Evolutionary conservation across 2,888 invertebrate species (phyloP), one percentile per base, ranked within the genome.

Genomic region (Orchesella flavescens): DNA sequence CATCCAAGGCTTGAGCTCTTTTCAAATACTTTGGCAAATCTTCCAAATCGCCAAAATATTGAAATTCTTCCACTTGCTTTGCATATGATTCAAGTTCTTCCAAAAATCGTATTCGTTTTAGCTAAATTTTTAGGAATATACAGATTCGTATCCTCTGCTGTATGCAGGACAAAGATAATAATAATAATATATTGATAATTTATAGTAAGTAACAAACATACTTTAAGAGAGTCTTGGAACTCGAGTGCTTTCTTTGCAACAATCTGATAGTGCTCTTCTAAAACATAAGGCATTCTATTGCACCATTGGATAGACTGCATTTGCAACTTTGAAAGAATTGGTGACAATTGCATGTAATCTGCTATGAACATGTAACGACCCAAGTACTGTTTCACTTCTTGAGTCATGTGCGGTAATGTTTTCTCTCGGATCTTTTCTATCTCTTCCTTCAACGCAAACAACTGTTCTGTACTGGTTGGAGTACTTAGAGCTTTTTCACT

Each of bases 261-360:
- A 85, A 97, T 94, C 57, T 92, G 92, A 87, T 94, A 93, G 90
- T 96, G 94, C 88, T 97, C 95, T 84, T 96, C 94, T 86, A 98
- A 93, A 4, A 97, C 93, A 61, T 93, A 93, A 0, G 94, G 93
- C 92, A 98, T 93, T 69, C 94, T 93, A 34, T 94, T 92, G 89
- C 96, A 95, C 97, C 96, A 97, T 89, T 95, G 94, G 89, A 96
- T 96, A 0, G 96, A 94, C 87, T 94, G 94, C 87, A 95, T 95
- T 89, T 97, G 97, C 55, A 95, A 94, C 89, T 97, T 95, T 89
- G 97, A 94, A 91, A 98, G 96, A 4, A 95, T 91, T 0, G 96
- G 94, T 0, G 95, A 94, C 88, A 96, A 94, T 7, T 92, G 91
- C 0, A 94, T 93, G 89, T 95, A 95, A 90, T 97, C 96, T 5